Base-by-base conservation (phyloP, 1,140 invertebrate genomes). In the Branchinecta lindahli region DNA sequence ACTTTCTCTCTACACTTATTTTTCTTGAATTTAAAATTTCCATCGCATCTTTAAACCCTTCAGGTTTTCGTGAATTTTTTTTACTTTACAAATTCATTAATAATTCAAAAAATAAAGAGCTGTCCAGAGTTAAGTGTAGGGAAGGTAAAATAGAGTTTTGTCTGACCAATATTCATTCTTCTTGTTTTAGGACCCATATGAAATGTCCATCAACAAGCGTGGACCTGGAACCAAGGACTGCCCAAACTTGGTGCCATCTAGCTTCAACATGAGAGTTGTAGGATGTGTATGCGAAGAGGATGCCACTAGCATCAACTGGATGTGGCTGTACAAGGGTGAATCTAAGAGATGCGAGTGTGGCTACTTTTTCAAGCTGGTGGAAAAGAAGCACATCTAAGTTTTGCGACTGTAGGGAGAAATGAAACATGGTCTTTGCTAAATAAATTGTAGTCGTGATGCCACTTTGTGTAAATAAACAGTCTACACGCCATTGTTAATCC, bases 231-330 rank as follows among this genome's bases (percentile, higher is more conserved):
- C 93, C 69, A 88, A 89, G 77, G 90, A 89, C 44, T 81, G 85
- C 68, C 96, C 96, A 46, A 97, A 89, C 75, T 76, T 93, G 74
- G 87, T 98, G 74, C 90, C 91, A 72, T 96, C 94, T 67, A 87
- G 88, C 73, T 91, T 89, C 75, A 87, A 93, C 73, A 87, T 88
- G 72, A 85, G 95, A 75, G 84, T 98, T 73, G 85, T 99, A 76
- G 96, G 95, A 69, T 99, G 96, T 80, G 85, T 98, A 77, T 99
- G 96, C 81, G 92, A 97, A 80, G 92, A 94, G 80, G 94, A 98
- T 77, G 84, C 90, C 20, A 86, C 87, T 70, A 81, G 84, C 72
- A 85, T 98, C 73, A 89, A 87, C 76, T 98, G 91, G 90, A 94
- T 97, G 88, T 94, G 92, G 88, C 79, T 98, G 73, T 86, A 96